These are phyloP conservation scores for Hirtodrosophila trivittata DNA, from an alignment of 2,888 invertebrate genomes.

Conservation along the genomic window DNA sequence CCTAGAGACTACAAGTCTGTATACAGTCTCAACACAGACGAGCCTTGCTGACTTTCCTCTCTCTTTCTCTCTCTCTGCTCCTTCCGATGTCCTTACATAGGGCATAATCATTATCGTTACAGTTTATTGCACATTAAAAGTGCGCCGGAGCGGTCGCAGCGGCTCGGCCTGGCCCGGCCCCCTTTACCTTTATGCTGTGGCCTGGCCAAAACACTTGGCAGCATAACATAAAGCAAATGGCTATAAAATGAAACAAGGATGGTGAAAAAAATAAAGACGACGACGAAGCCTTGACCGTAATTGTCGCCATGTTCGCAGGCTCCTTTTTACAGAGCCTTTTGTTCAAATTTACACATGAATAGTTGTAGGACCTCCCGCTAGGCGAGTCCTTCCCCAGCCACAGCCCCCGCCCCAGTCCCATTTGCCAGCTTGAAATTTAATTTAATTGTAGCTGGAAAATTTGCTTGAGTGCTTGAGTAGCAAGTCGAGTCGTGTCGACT, in stretches of 20 bases:
- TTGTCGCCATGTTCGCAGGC: constrained; percentile 64
- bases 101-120: constrained; percentile 79
- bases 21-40: too few species aligned
- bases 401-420: not conserved
- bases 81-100: constrained; percentile 44
- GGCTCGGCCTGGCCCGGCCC: constrained; percentile 27
- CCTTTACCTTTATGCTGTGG: constrained; percentile 71
- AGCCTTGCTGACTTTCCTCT: not conserved
- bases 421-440: constrained; percentile 65
- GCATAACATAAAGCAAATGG: constrained; percentile 77
- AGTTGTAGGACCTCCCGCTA: constrained; percentile 49
- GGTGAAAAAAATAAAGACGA: constrained; percentile 30
- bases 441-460: constrained; percentile 67
- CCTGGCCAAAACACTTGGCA: constrained; percentile 68
- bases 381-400: not conserved
- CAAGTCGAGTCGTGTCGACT: constrained; percentile 8
- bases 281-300: constrained; percentile 52
- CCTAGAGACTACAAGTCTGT: constrained; percentile 26
- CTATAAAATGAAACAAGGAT: constrained; percentile 69
- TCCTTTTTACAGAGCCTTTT: constrained; percentile 44
- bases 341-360: constrained; percentile 76
- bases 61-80: constrained; percentile 1
- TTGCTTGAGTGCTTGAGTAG: constrained; percentile 27
- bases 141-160: constrained; percentile 57
- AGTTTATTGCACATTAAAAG: constrained; percentile 79